These are phyloP conservation scores for Drosophila anomalata DNA, from an alignment of 2,888 invertebrate genomes.

Conservation along the genomic window DNA sequence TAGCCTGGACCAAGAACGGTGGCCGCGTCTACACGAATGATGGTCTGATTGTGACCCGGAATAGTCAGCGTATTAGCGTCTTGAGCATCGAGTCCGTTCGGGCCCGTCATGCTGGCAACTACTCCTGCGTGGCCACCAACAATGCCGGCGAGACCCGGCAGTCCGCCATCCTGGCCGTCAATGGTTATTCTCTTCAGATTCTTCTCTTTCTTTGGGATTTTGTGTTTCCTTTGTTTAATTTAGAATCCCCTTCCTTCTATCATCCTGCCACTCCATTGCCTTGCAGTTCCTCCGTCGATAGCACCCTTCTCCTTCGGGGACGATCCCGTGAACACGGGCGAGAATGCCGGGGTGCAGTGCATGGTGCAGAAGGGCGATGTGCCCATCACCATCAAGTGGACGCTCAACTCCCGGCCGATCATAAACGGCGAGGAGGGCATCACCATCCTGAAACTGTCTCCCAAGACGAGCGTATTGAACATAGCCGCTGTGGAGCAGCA, in stretches of 20 bases:
- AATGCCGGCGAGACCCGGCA: constrained; percentile 86
- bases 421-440: constrained; percentile 85
- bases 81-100: constrained; percentile 87
- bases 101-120: constrained; percentile 87
- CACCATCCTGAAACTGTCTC: constrained; percentile 85
- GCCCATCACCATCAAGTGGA: constrained; percentile 91
- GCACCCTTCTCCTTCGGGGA: constrained; percentile 89
- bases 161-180: constrained; percentile 86
- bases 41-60: constrained; percentile 86
- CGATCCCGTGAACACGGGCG: constrained; percentile 88
- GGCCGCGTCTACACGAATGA: constrained; percentile 84
- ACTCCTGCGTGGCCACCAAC: constrained; percentile 87
- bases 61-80: constrained; percentile 87
- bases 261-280: constrained; percentile 13
- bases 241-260: background rate
- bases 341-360: constrained; percentile 89
- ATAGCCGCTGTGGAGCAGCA: constrained; percentile 88
- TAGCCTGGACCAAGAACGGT: constrained; percentile 88
- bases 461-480: constrained; percentile 87
- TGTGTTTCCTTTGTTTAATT: constrained; percentile 22
- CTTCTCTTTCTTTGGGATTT: constrained; percentile 3
- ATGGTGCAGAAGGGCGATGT: constrained; percentile 91
- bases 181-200: constrained; percentile 84
- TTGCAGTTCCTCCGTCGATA: constrained; percentile 87
- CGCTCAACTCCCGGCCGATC: constrained; percentile 84